A percentile compares a stretch with the other conserved stretches of the same genome.
These are phyloP conservation scores for Lordiphosa fenestrarum DNA, from an alignment of 2,888 invertebrate species.

Conservation along the genomic window DNA sequence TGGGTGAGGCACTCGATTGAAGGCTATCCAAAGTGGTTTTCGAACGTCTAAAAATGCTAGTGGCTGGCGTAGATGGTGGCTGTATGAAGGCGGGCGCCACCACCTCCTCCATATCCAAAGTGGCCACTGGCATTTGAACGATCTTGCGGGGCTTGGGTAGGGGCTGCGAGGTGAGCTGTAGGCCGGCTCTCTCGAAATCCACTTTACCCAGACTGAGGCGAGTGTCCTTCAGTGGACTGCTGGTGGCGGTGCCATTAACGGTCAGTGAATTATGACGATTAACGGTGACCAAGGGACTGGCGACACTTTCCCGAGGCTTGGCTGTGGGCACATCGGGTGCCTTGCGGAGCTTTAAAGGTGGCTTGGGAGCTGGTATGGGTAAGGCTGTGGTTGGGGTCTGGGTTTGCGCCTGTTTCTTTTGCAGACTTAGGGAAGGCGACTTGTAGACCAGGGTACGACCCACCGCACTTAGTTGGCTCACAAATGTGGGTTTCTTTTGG, in stretches of 20 bases:
- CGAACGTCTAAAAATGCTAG: constrained; percentile 74
- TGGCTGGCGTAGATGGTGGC: constrained; percentile 37
- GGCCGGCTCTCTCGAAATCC: constrained; percentile 71
- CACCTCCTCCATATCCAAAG: constrained; percentile 72
- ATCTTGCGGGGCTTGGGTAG: constrained; percentile 75
- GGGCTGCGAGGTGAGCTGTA: constrained; percentile 69
- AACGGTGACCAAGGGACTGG: constrained; percentile 54
- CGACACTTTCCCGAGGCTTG: constrained; percentile 55
- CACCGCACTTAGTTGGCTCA: constrained; percentile 69
- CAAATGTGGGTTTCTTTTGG: constrained; percentile 69
- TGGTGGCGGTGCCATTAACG: constrained; percentile 59
- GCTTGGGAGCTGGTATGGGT: constrained; percentile 49
- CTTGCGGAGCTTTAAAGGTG: constrained; percentile 73
- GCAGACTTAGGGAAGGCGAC: constrained; percentile 78
- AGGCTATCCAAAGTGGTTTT: constrained; percentile 77
- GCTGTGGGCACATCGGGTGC: constrained; percentile 76
- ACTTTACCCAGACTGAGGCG: constrained; percentile 73
- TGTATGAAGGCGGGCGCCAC: constrained; percentile 28
- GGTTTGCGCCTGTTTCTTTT: constrained; percentile 73
- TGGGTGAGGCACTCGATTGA: constrained; percentile 8
- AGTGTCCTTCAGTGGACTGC: constrained; percentile 66
- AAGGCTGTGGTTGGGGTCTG: constrained; percentile 63
- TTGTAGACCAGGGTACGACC: constrained; percentile 80
- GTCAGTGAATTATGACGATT: constrained; percentile 60
- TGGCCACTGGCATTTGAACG: constrained; percentile 75